Evolutionary conservation across 2,797 vertebrate species (phyloP).

Genomic region (Ctenosaura bakeri): DNA sequence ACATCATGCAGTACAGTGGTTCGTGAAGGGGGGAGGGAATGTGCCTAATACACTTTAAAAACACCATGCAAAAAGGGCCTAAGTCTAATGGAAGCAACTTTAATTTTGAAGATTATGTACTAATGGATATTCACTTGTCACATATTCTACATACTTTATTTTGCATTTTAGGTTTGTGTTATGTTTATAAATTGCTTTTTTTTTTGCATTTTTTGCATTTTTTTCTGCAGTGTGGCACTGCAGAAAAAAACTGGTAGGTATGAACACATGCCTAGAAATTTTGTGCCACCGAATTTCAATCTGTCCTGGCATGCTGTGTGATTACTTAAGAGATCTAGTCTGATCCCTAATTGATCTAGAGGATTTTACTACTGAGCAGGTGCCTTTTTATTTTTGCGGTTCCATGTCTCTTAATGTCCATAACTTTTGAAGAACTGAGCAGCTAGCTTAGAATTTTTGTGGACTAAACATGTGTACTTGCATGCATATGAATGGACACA

Average conservation of each 20-base stretch:
- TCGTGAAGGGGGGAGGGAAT: too few species aligned
- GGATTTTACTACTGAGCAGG: conserved; percentile 17
- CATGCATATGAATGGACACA: neutral
- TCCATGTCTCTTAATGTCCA: conserved; percentile 13
- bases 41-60: too few species aligned
- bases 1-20: too few species aligned
- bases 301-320: conserved; percentile 2
- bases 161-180: too few species aligned
- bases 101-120: too few species aligned
- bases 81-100: too few species aligned
- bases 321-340: neutral
- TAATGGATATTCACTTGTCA: too few species aligned
- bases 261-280: neutral
- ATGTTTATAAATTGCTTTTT: too few species aligned
- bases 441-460: conserved; percentile 20
- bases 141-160: too few species aligned
- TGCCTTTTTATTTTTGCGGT: conserved; percentile 14
- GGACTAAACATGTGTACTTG: neutral
- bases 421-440: conserved; percentile 10
- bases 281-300: neutral
- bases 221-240: neutral
- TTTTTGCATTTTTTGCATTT: too few species aligned
- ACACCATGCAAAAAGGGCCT: too few species aligned
- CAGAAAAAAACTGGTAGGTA: neutral
- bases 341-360: conserved; percentile 10